Base-by-base conservation (phyloP, 1,140 invertebrate species). In the Manduca sexta region DNA sequence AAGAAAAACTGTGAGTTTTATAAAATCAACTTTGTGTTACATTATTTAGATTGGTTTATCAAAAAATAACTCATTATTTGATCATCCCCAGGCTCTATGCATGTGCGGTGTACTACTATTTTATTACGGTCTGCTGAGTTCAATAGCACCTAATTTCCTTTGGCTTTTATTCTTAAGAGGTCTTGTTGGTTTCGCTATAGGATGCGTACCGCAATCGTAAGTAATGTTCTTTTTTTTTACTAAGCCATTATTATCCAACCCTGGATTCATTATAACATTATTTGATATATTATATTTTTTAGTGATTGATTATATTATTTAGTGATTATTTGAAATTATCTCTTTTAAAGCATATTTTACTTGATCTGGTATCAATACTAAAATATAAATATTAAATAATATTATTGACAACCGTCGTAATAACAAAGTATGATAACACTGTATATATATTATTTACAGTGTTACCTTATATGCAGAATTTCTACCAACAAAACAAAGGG, bases 391-490 rank as follows among this genome's bases (percentile, higher is more conserved):
- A n/a, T n/a, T n/a, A n/a, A n/a, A n/a, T n/a, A n/a, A n/a, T n/a
- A n/a, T n/a, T n/a, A n/a, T n/a, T n/a, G n/a, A n/a, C n/a, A n/a
- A n/a, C n/a, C n/a, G n/a, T n/a, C n/a, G n/a, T n/a, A n/a, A n/a
- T n/a, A n/a, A n/a, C n/a, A n/a, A n/a, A n/a, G n/a, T n/a, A n/a
- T n/a, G n/a, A n/a, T 30, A 51, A 46, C 48, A 41, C 39, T 46
- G 14, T 35, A 45, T 40, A 39, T 48, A 39, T 46, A 38, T 45
- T 49, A 45, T 55, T 52, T 88, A 52, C 87, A 97, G 96, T 45
- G 95, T 98, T 1, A 98, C 96, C n/a, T 83, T 98, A 47, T 98
- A 98, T 88, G 94, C 97, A 12, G 97, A 98, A 86, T 98, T 98
- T 89, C 87, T 98, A 41, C 97, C 97, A 12, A 92, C 94, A 37